phyloP scores from a whole-genome alignment of 2,797 vertebrate species.

The Benthosema pterotum region DNA sequence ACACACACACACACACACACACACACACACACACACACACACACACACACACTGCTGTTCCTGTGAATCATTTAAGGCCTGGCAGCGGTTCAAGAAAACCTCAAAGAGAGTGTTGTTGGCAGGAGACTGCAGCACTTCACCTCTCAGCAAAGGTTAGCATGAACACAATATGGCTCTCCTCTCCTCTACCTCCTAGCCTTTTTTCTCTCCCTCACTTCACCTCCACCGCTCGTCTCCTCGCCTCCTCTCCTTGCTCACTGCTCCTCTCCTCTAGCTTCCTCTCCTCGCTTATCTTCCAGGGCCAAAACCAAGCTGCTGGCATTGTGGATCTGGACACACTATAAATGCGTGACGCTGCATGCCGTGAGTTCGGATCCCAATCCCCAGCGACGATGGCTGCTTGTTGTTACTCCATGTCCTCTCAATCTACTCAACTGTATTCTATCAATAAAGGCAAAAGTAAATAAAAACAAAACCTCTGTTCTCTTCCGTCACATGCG shows the following conservation, averaged over 20 bases:
- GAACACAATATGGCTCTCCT: slow-evolving; percentile 65
- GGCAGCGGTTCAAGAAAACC: slow-evolving; percentile 72
- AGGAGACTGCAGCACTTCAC: slow-evolving; percentile 69
- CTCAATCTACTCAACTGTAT: too few species aligned
- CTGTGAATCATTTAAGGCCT: slow-evolving; percentile 73
- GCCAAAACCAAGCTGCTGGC: too few species aligned
- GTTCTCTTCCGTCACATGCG: slow-evolving; percentile 32
- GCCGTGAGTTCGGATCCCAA: too few species aligned
- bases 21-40: slow-evolving; percentile 22
- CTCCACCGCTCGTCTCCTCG: slow-evolving; percentile 10
- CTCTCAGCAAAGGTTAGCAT: slow-evolving; percentile 61
- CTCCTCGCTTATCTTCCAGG: not conserved
- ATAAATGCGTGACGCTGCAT: too few species aligned
- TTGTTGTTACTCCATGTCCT: too few species aligned
- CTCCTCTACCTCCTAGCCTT: slow-evolving; percentile 33
- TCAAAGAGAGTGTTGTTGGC: slow-evolving; percentile 75
- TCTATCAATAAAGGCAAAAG: too few species aligned
- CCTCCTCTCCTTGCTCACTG: not conserved
- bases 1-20: slow-evolving; percentile 5
- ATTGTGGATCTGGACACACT: too few species aligned
- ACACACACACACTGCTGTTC: slow-evolving; percentile 46
- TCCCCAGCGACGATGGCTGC: too few species aligned
- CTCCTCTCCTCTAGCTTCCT: not conserved
- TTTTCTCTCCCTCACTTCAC: slow-evolving; percentile 20
- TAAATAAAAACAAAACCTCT: too few species aligned